Percentiles rank a stretch among this genome's conserved stretches.
Evolutionary conservation across 2,888 invertebrate species (phyloP).

Genomic region (Euzetes globulus): DNA sequence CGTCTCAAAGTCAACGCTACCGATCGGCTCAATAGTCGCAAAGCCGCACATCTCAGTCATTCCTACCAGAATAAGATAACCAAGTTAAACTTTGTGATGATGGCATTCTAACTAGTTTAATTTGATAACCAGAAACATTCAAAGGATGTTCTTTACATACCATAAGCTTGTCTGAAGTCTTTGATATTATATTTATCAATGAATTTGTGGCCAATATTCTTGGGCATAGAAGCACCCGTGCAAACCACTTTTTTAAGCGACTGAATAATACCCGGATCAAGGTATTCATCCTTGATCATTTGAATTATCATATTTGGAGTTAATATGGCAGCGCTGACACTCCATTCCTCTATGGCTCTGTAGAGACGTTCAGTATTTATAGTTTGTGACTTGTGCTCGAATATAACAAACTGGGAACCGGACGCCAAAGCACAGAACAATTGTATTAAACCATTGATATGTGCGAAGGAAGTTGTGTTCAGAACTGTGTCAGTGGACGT

Average conservation of each 20-base stretch:
- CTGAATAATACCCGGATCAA: not conserved
- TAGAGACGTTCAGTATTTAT: not conserved
- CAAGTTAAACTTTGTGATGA: too few species aligned
- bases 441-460: constrained; percentile 4
- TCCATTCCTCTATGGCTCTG: not conserved
- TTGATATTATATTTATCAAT: not conserved
- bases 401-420: not conserved
- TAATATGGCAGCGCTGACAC: not conserved
- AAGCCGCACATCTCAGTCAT: constrained; percentile 7
- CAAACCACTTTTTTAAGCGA: not conserved
- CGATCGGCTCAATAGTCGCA: not conserved
- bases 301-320: not conserved
- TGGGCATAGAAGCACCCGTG: not conserved
- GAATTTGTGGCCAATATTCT: constrained; percentile 1
- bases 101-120: too few species aligned
- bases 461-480: not conserved
- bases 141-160: not conserved
- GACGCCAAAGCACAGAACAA: not conserved
- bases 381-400: not conserved
- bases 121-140: too few species aligned
- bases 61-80: too few species aligned
- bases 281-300: not conserved
- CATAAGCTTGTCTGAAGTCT: constrained; percentile 13
- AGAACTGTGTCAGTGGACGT: not conserved
- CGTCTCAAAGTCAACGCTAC: not conserved